phyloP scores from a whole-genome alignment of 2,797 vertebrate species.

The Tympanoctomys barrerae region DNA sequence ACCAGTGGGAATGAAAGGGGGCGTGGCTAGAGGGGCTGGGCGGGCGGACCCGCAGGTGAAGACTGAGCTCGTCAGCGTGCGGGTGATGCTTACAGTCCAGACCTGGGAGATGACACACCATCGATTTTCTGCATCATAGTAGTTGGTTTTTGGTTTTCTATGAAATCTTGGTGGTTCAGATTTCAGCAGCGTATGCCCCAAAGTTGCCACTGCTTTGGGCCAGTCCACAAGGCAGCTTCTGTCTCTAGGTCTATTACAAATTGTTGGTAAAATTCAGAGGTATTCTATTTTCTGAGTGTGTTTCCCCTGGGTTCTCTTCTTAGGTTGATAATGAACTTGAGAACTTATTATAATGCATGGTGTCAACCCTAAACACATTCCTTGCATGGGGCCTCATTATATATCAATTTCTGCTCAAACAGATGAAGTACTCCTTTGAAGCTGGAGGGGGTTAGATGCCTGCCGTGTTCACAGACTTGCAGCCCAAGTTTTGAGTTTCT shows the following conservation, averaged over 20 bases:
- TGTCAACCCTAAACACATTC: slow-evolving; percentile 49
- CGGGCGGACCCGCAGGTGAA: neutral
- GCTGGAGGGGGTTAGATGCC: slow-evolving; percentile 9
- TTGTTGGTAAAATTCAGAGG: slow-evolving; percentile 57
- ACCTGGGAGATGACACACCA: neutral
- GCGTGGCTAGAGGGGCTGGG: neutral
- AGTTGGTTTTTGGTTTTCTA: slow-evolving; percentile 40
- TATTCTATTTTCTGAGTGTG: slow-evolving; percentile 18
- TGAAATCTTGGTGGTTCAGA: slow-evolving; percentile 30
- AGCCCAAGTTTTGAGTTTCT: slow-evolving; percentile 46
- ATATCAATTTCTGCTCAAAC: slow-evolving; percentile 52
- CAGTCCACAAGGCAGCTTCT: neutral
- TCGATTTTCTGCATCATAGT: slow-evolving; percentile 53
- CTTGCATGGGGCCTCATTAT: slow-evolving; percentile 71
- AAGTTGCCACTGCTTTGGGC: slow-evolving; percentile 12
- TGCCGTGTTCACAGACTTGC: slow-evolving; percentile 22
- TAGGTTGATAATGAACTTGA: slow-evolving; percentile 55
- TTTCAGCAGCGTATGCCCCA: neutral
- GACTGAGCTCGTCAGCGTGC: neutral
- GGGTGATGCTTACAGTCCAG: neutral
- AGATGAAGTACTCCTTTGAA: slow-evolving; percentile 46
- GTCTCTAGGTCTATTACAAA: slow-evolving; percentile 59
- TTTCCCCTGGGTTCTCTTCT: slow-evolving; percentile 38
- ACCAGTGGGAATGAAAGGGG: neutral
- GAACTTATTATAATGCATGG: slow-evolving; percentile 43